Evolutionary conservation across 2,888 invertebrate genomes (phyloP), one percentile per base, ranked within the genome.

Genomic region (Drosophila koepferae): DNA sequence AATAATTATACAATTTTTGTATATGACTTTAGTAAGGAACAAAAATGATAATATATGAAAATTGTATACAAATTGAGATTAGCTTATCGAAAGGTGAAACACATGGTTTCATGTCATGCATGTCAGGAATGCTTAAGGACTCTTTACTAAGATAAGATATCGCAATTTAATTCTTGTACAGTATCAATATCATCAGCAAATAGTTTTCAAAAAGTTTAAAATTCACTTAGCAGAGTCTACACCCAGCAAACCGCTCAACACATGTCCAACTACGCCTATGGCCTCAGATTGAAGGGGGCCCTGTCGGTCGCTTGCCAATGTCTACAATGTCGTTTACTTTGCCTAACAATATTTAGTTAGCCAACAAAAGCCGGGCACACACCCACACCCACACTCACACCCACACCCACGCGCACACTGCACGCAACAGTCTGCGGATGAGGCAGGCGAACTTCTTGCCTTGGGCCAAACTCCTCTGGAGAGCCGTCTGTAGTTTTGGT

Each of bases 261-360:
- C 36, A 20, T 10, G 14, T 3, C 9, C 2, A 43, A 14, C 53
- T 36, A 68, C 65, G 76, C 64, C 86, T n/a, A 81, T 86, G 82
- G 16, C n/a, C 60, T n/a, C 78, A 67, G 72, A 59, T 58, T 72
- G 78, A 2, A 20, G 20, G 20, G 40, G 67, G 63, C 56, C 40
- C 48, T 49, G 48, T 14, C 72, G 46, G 38, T 68, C 53, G 59
- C 63, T 68, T 73, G 67, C 54, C 68, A 86, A 75, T 81, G 89
- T 86, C 83, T 63, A 84, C 78, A 87, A 74, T 68, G 69, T 62
- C 90, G 90, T 90, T 84, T 82, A 89, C 89, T 84, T 84, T 84
- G 76, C 77, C 84, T 90, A 89, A 85, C 90, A 89, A 90, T 89
- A 89, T 84, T 89, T 87, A 84, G 85, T 89, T 89, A 74, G 90